These are phyloP conservation scores for Conus betulinus DNA, from an alignment of 1,140 invertebrate species.

Conservation along the genomic window DNA sequence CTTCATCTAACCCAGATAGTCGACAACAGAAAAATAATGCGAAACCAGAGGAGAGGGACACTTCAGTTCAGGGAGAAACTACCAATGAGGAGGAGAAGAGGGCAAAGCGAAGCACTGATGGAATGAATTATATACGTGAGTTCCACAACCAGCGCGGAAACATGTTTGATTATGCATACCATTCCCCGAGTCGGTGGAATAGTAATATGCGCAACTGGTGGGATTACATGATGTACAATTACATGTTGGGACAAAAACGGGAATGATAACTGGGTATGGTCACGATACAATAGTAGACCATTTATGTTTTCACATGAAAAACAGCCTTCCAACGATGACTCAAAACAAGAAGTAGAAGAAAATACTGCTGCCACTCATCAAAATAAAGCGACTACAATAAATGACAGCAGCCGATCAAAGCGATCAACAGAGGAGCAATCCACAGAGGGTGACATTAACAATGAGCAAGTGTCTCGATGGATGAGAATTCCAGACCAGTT, in stretches of 20 bases:
- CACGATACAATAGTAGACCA: background rate
- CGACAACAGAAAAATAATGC: background rate
- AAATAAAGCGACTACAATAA: background rate
- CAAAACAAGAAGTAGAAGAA: background rate
- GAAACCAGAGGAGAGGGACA: background rate
- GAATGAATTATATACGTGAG: background rate
- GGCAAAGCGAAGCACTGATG: background rate
- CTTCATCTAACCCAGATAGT: background rate
- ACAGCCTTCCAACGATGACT: background rate
- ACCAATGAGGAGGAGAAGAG: background rate
- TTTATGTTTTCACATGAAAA: background rate
- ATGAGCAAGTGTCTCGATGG: background rate
- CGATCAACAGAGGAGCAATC: background rate
- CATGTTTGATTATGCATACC: background rate
- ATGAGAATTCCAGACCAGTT: background rate
- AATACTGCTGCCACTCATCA: background rate
- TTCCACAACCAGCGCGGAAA: background rate
- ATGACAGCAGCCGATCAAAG: background rate
- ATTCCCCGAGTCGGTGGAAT: conserved; percentile 6
- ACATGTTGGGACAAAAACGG: background rate
- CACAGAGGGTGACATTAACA: background rate
- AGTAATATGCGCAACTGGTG: background rate
- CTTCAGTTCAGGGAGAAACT: background rate
- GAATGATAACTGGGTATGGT: background rate
- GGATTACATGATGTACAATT: background rate